Evolutionary conservation across 2,888 invertebrate genomes (phyloP), one percentile per base, ranked within the genome.

Genomic region (Andrena praecox): DNA sequence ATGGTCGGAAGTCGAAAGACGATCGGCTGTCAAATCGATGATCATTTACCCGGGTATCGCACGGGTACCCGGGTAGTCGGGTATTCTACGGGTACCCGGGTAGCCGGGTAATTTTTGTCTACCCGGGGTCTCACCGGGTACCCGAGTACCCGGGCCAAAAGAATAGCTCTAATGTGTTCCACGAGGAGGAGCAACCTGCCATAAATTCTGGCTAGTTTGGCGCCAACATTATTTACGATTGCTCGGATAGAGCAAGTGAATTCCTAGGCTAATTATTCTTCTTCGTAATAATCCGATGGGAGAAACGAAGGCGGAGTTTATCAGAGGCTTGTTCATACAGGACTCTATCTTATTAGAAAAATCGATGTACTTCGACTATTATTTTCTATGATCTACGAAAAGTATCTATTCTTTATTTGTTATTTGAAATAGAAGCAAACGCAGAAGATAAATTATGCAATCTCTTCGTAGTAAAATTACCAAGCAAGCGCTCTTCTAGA

Each of bases 161-260:
- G n/a, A n/a, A n/a, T n/a, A n/a, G n/a, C n/a, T n/a, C n/a, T n/a
- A n/a, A 54, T 42, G 69, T 80, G 66, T 80, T 80, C 72, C 80
- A 72, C 80, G 62, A 52, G 80, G 48, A 31, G 62, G 27, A 54
- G 60, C 52, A 78, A 70, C 79, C 24, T 78, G 72, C 68, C 72
- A 63, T 80, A 80, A 80, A 80, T 80, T 72, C 63, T 56, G 16
- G 67, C 80, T 80, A 63, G 80, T 80, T 80, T 72, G 54, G 62
- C 79, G 79, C 59, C 68, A 56, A 79, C 50, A 67, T 80, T 79
- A 80, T 80, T 80, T 80, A 80, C 56, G 80, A 80, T 72, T 79
- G 80, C 24, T 67, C 20, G 71, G 31, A 63, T 64, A 35, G 68
- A 77, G 29, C 56, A 8, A 59, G 29, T 68, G 35, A 63, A 56